phyloP scores from a whole-genome alignment of 2,797 vertebrate genomes.

The Schizopygopsis malacanthus region DNA sequence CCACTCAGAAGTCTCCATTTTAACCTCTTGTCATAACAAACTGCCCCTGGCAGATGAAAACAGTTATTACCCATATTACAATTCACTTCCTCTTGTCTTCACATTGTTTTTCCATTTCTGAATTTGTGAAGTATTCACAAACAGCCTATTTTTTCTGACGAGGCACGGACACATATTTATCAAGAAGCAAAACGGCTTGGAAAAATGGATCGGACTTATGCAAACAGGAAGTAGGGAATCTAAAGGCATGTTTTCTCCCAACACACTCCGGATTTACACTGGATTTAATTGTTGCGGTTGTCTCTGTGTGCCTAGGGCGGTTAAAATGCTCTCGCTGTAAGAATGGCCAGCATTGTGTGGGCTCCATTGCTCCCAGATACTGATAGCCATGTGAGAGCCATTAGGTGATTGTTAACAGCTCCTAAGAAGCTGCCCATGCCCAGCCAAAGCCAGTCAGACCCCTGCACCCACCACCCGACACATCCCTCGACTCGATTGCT shows the following conservation, averaged over 20 bases:
- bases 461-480: slow-evolving; percentile 34
- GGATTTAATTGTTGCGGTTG: slow-evolving; percentile 57
- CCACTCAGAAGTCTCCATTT: slow-evolving; percentile 47
- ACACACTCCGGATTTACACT: slow-evolving; percentile 41
- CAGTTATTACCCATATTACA: slow-evolving; percentile 71
- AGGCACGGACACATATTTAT: neutral
- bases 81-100: slow-evolving; percentile 46
- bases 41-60: slow-evolving; percentile 71
- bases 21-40: slow-evolving; percentile 60
- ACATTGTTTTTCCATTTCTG: slow-evolving; percentile 43
- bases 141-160: slow-evolving; percentile 62
- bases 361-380: slow-evolving; percentile 69
- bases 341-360: slow-evolving; percentile 78
- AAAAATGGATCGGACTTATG: neutral
- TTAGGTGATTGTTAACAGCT: slow-evolving; percentile 79
- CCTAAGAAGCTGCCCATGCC: slow-evolving; percentile 77
- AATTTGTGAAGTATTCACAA: slow-evolving; percentile 36
- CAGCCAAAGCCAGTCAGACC: slow-evolving; percentile 63
- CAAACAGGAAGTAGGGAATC: slow-evolving; percentile 8
- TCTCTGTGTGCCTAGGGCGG: slow-evolving; percentile 64
- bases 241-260: slow-evolving; percentile 8
- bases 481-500: slow-evolving; percentile 57
- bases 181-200: neutral
- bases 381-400: slow-evolving; percentile 80
- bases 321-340: slow-evolving; percentile 65